Evolutionary conservation across 1,140 invertebrate genomes (phyloP), one percentile per base, ranked within the genome.

Genomic region (Aphidius gifuensis): DNA sequence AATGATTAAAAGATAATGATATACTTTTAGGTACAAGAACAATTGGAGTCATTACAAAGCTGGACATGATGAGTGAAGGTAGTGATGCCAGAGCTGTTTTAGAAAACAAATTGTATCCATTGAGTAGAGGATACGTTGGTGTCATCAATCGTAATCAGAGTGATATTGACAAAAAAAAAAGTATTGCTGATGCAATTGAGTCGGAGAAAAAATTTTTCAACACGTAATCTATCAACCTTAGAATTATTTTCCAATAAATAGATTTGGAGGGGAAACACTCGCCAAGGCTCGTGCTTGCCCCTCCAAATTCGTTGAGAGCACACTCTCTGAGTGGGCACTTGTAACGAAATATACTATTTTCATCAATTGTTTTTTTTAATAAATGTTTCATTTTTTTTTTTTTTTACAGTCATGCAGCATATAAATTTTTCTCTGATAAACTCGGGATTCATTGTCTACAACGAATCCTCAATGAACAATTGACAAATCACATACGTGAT

Each of bases 51-150:
- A 96, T 99, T 61, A 99, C 98, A 49, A 99, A 99, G 81, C 82
- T 99, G 58, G 98, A 99, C 87, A 86, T 99, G 74, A 99, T 99
- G 97, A 98, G 99, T 77, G 96, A 99, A 75, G 98, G 98, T 42
- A 99, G 97, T 40, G 97, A 99, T 85, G 97, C 97, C 7, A 85
- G 94, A 58, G 97, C 99, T 70, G 94, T 99, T 67, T 84, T 99
- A 60, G 97, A 99, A 82, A 99, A 99, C 82, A 96, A 96, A 80
- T 82, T 99, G 58, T 83, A 99, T 62, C 96, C 97, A 5, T 83
- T 99, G 54, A 85, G 97, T 63, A 86, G 98, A 74, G 95, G 96
- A 9, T 98, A 98, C 75, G 96, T 99, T 72, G 97, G 97, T 69
- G 97, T 99, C 7, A 96, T 99, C 5, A 99, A 99, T 82, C 88